These are phyloP conservation scores for Oryctes rhinoceros DNA, from an alignment of 1,140 invertebrate genomes.

Conservation along the genomic window DNA sequence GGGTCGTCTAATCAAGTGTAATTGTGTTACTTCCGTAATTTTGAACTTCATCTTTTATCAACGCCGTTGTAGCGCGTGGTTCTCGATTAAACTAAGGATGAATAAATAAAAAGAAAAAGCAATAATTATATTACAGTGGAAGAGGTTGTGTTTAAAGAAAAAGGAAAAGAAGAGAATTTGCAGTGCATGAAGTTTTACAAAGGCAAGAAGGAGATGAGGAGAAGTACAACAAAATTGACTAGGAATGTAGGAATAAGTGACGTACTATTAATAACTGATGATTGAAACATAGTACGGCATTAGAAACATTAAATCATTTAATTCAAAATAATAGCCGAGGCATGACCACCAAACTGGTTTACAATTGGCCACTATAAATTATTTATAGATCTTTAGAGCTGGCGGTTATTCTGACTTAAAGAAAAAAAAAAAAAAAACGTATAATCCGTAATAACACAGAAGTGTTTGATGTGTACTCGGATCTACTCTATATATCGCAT, in stretches of 20 bases:
- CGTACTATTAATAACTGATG: constrained; percentile 20
- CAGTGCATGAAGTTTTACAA: not conserved
- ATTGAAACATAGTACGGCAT: constrained; percentile 9
- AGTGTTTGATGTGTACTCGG: not conserved
- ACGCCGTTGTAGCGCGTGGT: too few species aligned
- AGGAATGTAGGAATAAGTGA: constrained; percentile 16
- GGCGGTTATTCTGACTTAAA: constrained; percentile 7
- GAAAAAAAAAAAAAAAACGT: too few species aligned
- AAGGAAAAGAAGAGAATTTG: not conserved
- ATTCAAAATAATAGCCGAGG: constrained; percentile 7
- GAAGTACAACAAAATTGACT: not conserved
- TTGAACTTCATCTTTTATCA: too few species aligned
- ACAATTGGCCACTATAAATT: constrained; percentile 30
- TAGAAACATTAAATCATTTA: constrained; percentile 37
- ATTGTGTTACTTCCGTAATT: too few species aligned
- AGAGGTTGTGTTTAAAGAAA: not conserved
- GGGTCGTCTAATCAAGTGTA: too few species aligned
- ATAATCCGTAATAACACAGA: constrained; percentile 16
- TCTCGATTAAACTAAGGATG: too few species aligned
- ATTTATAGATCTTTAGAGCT: constrained; percentile 8
- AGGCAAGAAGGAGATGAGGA: not conserved
- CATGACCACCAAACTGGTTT: constrained; percentile 25
- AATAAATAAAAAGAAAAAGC: too few species aligned
- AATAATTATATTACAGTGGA: not conserved
- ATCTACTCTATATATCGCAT: not conserved